Evolutionary conservation across 1,140 invertebrate species (phyloP), one percentile per base, ranked within the genome.

Genomic region (Bilobella aurantiaca): DNA sequence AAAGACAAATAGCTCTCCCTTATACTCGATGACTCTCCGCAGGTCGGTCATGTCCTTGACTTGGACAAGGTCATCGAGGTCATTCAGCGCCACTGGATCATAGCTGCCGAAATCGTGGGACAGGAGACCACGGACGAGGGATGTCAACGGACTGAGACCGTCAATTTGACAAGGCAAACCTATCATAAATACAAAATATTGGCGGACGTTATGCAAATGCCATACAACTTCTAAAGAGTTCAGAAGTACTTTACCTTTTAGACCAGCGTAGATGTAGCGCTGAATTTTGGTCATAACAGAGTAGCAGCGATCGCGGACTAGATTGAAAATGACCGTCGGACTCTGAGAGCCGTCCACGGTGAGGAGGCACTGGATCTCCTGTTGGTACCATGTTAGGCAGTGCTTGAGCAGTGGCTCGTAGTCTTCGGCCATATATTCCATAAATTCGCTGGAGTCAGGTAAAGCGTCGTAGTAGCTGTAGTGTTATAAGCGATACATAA

Each of bases 21-120:
- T 37, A 53, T 67, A 67, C 42, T 67, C 66, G 1, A 67, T 62
- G 3, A 67, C 57, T 30, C 59, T 21, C 3, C 2, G 23, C 16
- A 67, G 30, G 23, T 67, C 28, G 3, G 1, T 28, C 1, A 63
- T 23, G 5, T 63, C 31, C 23, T 58, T 29, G 12, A 67, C 62
- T 18, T 23, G 16, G 12, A 47, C 21, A 14, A 67, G 23, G 14
- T 67, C 61, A n/a, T 59, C 46, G 34, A 3, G 2, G 23, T 67
- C 66, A 46, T 66, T 62, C 1, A 67, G 27, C 1, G 62, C 30
- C 2, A 67, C 66, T 2, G 66, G 62, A 49, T 61, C 64, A 49
- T 58, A 67, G 27, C 46, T 49, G 21, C 62, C 62, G 47, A 66
- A 69, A n/a, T 29, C 58, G 1, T 25, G 21, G 18, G 61, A 64